Evolutionary conservation across 2,888 invertebrate species (phyloP).

Genomic region (Tipula unca): DNA sequence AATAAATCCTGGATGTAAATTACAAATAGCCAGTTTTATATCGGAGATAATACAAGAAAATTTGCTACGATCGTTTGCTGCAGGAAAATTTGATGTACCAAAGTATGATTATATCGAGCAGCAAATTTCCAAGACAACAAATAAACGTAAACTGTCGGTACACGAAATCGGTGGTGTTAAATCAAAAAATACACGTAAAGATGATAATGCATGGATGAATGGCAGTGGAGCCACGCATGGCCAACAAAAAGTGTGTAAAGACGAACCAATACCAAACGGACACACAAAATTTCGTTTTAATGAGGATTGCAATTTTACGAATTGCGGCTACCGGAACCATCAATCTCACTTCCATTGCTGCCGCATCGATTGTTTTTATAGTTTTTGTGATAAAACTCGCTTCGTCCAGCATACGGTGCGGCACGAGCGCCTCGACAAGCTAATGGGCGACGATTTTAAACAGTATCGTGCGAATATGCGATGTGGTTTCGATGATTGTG

Average conservation of each 20-base stretch:
- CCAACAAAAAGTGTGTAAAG: conserved; percentile 58
- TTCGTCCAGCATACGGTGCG: conserved; percentile 92
- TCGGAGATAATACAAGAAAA: conserved; percentile 14
- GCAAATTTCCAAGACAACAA: not conserved
- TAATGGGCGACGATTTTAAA: conserved; percentile 93
- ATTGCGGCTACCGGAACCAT: conserved; percentile 86
- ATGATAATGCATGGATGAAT: not conserved
- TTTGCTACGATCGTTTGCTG: not conserved
- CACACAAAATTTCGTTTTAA: conserved; percentile 84
- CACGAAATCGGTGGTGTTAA: not conserved
- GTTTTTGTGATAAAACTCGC: conserved; percentile 91
- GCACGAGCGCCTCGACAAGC: conserved; percentile 83
- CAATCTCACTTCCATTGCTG: conserved; percentile 93
- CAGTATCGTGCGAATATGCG: conserved; percentile 87
- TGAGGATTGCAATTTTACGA: conserved; percentile 82
- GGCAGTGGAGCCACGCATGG: not conserved
- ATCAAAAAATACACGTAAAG: not conserved
- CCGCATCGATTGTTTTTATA: conserved; percentile 84
- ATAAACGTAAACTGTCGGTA: not conserved
- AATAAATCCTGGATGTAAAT: not conserved
- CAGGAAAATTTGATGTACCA: conserved; percentile 9
- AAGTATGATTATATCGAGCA: conserved; percentile 1
- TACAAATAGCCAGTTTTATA: not conserved
- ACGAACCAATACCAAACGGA: conserved; percentile 83
- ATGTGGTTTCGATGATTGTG: conserved; percentile 76